phyloP scores from a whole-genome alignment of 2,113 vertebrate species.

The Hippocampus guttulatus region DNA sequence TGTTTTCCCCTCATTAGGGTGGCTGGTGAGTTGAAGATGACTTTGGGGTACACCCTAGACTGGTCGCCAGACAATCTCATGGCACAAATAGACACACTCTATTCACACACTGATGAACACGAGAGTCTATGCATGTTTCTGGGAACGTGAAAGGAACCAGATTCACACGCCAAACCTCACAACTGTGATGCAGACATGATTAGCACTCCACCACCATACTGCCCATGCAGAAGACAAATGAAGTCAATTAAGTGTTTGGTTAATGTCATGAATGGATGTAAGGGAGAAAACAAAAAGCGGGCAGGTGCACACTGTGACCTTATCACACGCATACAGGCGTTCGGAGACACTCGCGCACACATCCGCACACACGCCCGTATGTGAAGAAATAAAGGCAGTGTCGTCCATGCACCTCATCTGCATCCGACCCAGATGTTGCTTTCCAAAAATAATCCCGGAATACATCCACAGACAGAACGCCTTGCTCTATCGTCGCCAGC shows the following conservation, averaged over 20 bases:
- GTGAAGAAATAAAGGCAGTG: slow-evolving; percentile 35
- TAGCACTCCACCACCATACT: background rate
- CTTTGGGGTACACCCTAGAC: background rate
- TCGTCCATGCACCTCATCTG: slow-evolving; percentile 56
- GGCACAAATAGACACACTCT: background rate
- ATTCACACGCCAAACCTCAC: background rate
- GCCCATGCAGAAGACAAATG: background rate
- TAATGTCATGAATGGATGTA: background rate
- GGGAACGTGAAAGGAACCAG: background rate
- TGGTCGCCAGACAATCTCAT: background rate
- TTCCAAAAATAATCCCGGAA: slow-evolving; percentile 38
- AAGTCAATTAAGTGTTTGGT: background rate
- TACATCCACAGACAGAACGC: slow-evolving; percentile 57
- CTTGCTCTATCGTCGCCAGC: slow-evolving; percentile 56
- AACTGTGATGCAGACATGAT: background rate
- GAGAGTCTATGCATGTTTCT: background rate
- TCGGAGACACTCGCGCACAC: slow-evolving; percentile 22
- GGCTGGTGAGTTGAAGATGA: background rate
- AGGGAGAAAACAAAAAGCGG: slow-evolving; percentile 28
- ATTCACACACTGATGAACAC: background rate
- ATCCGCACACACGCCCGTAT: slow-evolving; percentile 19
- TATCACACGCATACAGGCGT: slow-evolving; percentile 5
- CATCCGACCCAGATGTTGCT: slow-evolving; percentile 56
- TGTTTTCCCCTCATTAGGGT: background rate
- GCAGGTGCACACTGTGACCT: slow-evolving; percentile 10